Conservation (phyloP, 1,140 invertebrate genomes). For the Eufriesea mexicana region DNA sequence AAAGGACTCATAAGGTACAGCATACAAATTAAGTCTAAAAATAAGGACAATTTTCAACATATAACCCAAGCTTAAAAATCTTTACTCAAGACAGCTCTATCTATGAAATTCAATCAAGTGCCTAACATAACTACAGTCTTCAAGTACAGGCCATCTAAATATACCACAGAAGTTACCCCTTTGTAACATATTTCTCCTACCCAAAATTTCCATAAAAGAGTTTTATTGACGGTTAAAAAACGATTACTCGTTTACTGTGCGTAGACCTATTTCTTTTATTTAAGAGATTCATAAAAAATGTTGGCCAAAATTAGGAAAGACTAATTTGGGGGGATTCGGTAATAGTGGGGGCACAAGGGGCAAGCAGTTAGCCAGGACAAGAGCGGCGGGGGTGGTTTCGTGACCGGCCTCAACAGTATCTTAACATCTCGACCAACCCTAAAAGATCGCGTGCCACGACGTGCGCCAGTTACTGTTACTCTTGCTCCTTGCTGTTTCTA, state of each 20-base stretch:
- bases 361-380: conserved; percentile 1
- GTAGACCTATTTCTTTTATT: too few species aligned
- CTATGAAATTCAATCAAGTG: not conserved
- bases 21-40: not conserved
- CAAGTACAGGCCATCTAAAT: not conserved
- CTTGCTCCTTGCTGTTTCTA: conserved; percentile 64
- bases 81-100: not conserved
- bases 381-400: conserved; percentile 70
- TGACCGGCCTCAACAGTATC: conserved; percentile 76
- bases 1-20: too few species aligned
- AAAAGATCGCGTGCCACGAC: conserved; percentile 76
- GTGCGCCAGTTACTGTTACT: conserved; percentile 73
- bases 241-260: too few species aligned
- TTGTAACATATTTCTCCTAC: not conserved
- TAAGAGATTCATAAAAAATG: not conserved
- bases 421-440: conserved; percentile 75
- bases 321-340: not conserved
- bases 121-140: not conserved
- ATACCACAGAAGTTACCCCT: not conserved
- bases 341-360: not conserved
- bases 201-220: too few species aligned
- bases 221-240: too few species aligned
- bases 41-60: not conserved
- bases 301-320: not conserved
- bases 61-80: not conserved